Evolutionary conservation across 2,888 invertebrate genomes (phyloP).

Genomic region (Scaptomyza parva): DNA sequence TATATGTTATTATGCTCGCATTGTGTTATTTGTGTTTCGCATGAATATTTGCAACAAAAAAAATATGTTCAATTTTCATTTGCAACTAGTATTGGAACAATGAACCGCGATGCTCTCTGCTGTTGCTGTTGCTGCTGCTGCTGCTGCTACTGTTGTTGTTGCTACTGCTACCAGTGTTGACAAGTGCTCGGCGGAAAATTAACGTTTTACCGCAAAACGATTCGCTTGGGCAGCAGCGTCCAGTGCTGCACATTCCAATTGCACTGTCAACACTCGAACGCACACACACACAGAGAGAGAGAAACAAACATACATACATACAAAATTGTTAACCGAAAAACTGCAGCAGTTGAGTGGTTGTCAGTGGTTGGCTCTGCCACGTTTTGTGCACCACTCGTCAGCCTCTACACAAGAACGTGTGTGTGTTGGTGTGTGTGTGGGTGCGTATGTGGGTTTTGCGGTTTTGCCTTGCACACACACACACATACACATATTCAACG

Average conservation of each 20-base stretch:
- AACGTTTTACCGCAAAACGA: constrained; percentile 78
- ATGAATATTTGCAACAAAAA: constrained; percentile 44
- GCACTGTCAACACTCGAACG: constrained; percentile 73
- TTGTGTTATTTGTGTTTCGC: constrained; percentile 4
- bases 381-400: constrained; percentile 43
- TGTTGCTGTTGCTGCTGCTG: constrained; percentile 22
- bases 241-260: constrained; percentile 65
- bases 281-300: constrained; percentile 11
- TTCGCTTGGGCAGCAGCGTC: constrained; percentile 45
- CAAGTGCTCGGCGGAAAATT: constrained; percentile 75
- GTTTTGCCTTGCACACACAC: constrained; percentile 74
- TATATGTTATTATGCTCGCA: constrained; percentile 11
- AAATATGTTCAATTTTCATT: constrained; percentile 50
- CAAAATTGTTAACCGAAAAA: constrained; percentile 75
- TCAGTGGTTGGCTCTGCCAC: constrained; percentile 63
- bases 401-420: constrained; percentile 15
- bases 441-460: constrained; percentile 69
- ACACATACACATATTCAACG: constrained; percentile 60
- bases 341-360: constrained; percentile 76
- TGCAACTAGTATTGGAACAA: constrained; percentile 48
- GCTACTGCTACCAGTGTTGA: constrained; percentile 68
- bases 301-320: constrained; percentile 4
- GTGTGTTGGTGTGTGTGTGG: constrained; percentile 32
- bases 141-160: constrained; percentile 17
- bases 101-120: constrained; percentile 48